These are phyloP conservation scores for Ptiloglossa arizonensis DNA, from an alignment of 1,140 invertebrate species.

Conservation along the genomic window DNA sequence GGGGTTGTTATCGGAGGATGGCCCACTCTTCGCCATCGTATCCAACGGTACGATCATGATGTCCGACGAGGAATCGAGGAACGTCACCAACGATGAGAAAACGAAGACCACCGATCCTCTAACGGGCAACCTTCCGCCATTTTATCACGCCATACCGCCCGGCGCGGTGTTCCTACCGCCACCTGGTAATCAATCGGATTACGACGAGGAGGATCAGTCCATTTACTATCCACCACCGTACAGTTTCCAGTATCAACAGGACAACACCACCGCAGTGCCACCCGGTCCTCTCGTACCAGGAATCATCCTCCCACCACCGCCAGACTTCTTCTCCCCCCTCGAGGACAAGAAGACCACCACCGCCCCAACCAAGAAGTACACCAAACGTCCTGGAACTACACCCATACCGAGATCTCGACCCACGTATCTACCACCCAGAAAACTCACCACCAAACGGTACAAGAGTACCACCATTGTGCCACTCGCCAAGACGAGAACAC, in stretches of 20 bases:
- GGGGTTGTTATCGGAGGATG: conserved; percentile 74
- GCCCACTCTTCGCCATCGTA: conserved; percentile 70
- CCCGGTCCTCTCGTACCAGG: conserved; percentile 93
- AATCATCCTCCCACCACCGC: conserved; percentile 92
- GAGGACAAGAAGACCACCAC: conserved; percentile 77
- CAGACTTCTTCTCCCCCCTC: conserved; percentile 90
- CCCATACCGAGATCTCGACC: conserved; percentile 69
- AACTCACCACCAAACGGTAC: conserved; percentile 77
- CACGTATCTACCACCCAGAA: conserved; percentile 70
- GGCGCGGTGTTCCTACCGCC: conserved; percentile 87
- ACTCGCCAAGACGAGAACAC: conserved; percentile 48
- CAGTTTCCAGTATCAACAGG: conserved; percentile 91
- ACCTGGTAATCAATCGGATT: conserved; percentile 87
- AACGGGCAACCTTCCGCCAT: conserved; percentile 78
- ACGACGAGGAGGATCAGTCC: conserved; percentile 93
- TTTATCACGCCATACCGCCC: conserved; percentile 85
- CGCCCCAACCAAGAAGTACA: conserved; percentile 71
- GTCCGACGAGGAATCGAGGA: conserved; percentile 73
- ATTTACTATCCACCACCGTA: conserved; percentile 94
- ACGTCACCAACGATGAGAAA: conserved; percentile 48
- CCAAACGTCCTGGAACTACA: conserved; percentile 77
- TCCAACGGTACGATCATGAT: conserved; percentile 82
- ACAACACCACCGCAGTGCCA: conserved; percentile 89
- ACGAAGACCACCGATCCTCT: conserved; percentile 46
- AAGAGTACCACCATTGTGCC: conserved; percentile 73